phyloP scores from a whole-genome alignment of 2,113 vertebrate genomes.

The human region DNA sequence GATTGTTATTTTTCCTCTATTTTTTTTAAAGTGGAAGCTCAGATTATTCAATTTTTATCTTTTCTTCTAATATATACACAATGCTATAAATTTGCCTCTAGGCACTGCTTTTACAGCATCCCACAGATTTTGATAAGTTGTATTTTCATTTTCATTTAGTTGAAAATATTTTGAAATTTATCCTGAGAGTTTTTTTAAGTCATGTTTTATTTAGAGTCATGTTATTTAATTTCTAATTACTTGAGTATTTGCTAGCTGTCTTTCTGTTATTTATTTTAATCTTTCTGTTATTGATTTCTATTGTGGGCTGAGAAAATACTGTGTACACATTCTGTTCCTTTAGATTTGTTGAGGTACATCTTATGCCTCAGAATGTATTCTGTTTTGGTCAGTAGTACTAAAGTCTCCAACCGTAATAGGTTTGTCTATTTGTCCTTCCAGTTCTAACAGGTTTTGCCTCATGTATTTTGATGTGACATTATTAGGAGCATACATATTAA shows the following conservation, averaged over 20 bases:
- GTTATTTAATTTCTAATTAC: background rate
- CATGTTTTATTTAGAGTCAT: background rate
- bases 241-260: background rate
- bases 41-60: background rate
- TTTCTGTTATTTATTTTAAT: background rate
- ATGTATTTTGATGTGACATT: background rate
- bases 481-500: background rate
- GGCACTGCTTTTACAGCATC: background rate
- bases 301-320: background rate
- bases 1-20: background rate
- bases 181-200: background rate
- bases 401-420: background rate
- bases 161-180: background rate
- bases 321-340: background rate
- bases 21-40: background rate
- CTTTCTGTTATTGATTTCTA: background rate
- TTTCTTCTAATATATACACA: background rate
- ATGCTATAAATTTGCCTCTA: background rate
- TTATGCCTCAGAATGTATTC: background rate
- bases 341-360: background rate
- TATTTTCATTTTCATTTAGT: background rate
- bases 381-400: background rate
- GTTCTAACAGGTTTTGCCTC: background rate
- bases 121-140: background rate
- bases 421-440: background rate